Base-by-base conservation (phyloP, 1,140 invertebrate genomes). In the Danaus melanippus region DNA sequence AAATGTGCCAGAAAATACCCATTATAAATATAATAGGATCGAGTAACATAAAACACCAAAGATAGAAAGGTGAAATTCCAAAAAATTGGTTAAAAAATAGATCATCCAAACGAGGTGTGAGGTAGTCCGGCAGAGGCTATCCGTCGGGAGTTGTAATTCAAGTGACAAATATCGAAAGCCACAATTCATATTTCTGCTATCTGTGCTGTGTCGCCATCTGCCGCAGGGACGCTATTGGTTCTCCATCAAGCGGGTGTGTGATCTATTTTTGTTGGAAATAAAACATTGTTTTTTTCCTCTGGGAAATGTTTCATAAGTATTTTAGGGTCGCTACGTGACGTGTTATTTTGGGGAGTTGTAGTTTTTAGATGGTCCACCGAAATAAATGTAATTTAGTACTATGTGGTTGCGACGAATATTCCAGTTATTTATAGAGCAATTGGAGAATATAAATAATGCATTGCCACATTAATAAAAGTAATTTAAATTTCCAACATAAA, bases 121-220 rank as follows among this genome's bases (percentile, higher is more conserved):
- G 63, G 62, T 72, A 67, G 66, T 73, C 69, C 67, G 64, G 72
- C 21, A 32, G 21, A 32, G 21, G 2, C 67, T 61, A 64, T 74
- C 80, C 79, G 71, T 55, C 68, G 83, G 83, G 85, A 76, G 76
- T 76, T 80, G 76, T 87, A 87, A 85, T 78, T 88, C 84, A 86
- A 81, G 79, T 88, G 87, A 88, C 87, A 88, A 88, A 88, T 87
- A 88, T 88, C 87, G 85, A 86, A 87, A 64, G 79, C 79, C 76
- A 83, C 86, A 86, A 78, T 83, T 86, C 84, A 86, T 86, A 84
- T 86, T 84, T 84, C 60, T 82, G 79, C 81, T 86, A 86, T 86
- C 84, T 84, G 71, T 62, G 79, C 70, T 68, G 73, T 72, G 80
- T 70, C 79, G 76, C 84, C 84, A 86, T 86, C 79, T 86, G 79